phyloP scores from a whole-genome alignment of 2,888 invertebrate species.

The Cryptus viduatorius region DNA sequence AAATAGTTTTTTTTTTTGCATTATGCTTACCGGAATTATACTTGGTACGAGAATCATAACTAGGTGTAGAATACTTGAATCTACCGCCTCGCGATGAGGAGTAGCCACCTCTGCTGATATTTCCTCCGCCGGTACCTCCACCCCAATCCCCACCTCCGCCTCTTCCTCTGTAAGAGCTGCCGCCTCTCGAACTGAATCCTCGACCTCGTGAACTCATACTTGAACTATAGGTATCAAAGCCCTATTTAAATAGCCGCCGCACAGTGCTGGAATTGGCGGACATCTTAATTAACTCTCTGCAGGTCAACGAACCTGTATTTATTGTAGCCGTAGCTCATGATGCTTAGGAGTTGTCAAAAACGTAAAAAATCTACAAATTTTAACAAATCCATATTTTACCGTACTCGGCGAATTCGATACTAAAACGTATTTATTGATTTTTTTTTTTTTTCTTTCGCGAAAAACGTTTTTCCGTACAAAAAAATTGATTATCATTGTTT shows the following conservation, averaged over 20 bases:
- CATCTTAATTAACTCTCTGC: neutral
- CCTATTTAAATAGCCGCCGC: slow-evolving; percentile 16
- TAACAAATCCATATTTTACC: neutral
- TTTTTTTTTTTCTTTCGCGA: neutral
- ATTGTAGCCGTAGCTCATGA: slow-evolving; percentile 81
- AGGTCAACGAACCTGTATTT: slow-evolving; percentile 79
- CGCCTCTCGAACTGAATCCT: slow-evolving; percentile 81
- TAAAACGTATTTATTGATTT: neutral
- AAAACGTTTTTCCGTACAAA: neutral
- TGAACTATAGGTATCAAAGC: slow-evolving; percentile 67
- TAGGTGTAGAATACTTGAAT: slow-evolving; percentile 81
- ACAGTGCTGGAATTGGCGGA: neutral
- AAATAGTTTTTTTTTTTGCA: neutral
- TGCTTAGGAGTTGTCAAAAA: slow-evolving; percentile 71
- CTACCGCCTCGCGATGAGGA: slow-evolving; percentile 82
- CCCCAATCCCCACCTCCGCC: slow-evolving; percentile 79
- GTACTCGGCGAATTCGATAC: neutral
- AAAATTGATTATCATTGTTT: neutral
- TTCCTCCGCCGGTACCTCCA: slow-evolving; percentile 75
- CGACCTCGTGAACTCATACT: slow-evolving; percentile 82
- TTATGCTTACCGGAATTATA: slow-evolving; percentile 79
- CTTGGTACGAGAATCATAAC: slow-evolving; percentile 81
- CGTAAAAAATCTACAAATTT: slow-evolving; percentile 71
- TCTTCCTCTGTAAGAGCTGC: slow-evolving; percentile 81
- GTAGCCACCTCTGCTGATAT: slow-evolving; percentile 80